These are phyloP conservation scores for Toxotes lorentzi DNA, from an alignment of 2,797 vertebrate genomes.

Conservation along the genomic window DNA sequence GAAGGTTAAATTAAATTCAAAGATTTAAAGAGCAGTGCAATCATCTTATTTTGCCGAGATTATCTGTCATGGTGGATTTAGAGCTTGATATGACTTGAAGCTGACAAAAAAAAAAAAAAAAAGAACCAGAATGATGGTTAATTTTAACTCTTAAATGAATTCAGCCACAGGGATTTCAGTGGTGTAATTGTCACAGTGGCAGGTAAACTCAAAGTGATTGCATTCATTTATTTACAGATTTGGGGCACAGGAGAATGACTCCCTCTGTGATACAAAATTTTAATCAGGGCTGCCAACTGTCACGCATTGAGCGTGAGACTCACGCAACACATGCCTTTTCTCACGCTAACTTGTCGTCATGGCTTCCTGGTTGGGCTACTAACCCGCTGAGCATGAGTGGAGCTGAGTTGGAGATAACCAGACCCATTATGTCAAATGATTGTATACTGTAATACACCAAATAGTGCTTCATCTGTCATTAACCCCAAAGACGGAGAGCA, in stretches of 20 bases:
- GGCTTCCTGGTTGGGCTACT: no score
- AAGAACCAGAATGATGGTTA: slow-evolving; percentile 31
- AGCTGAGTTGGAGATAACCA: no score
- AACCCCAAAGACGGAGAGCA: no score
- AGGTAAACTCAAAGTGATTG: slow-evolving; percentile 49
- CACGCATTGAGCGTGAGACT: neutral
- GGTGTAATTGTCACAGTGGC: slow-evolving; percentile 40
- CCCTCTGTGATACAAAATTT: slow-evolving; percentile 26
- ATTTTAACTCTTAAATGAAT: slow-evolving; percentile 61
- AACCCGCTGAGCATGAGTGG: no score
- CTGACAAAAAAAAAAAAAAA: slow-evolving; percentile 15
- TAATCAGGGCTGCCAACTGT: slow-evolving; percentile 2
- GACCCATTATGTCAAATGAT: no score
- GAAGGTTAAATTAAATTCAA: slow-evolving; percentile 61
- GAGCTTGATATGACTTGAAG: slow-evolving; percentile 43
- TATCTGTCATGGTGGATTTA: slow-evolving; percentile 61
- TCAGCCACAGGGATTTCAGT: slow-evolving; percentile 40
- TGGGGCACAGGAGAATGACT: slow-evolving; percentile 6
- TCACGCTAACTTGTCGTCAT: no score
- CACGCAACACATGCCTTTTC: neutral
- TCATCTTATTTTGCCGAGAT: slow-evolving; percentile 55
- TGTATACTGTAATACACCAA: no score
- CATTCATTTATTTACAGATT: slow-evolving; percentile 48
- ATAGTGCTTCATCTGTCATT: no score
- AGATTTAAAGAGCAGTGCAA: slow-evolving; percentile 42